A percentile compares a stretch with the other conserved stretches of the same genome.
Evolutionary conservation across 2,113 vertebrate genomes (phyloP).

Genomic region (Megaceryle maxima): DNA sequence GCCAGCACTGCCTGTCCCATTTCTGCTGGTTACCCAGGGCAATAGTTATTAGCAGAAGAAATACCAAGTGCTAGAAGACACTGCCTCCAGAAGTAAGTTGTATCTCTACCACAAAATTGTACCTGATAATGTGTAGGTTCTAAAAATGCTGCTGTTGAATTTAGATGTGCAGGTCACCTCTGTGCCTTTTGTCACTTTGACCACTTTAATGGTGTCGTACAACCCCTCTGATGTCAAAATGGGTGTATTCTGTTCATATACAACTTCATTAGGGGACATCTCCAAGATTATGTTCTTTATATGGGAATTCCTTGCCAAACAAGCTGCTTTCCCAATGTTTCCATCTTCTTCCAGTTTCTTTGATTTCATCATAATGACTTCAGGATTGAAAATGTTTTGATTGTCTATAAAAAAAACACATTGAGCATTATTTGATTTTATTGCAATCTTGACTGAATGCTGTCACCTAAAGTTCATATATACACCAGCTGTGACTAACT

Average conservation of each 20-base stretch:
- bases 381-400: neutral
- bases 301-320: conserved; percentile 59
- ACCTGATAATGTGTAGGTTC: neutral
- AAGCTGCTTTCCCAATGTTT: conserved; percentile 11
- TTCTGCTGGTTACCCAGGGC: neutral
- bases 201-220: conserved; percentile 27
- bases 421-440: neutral
- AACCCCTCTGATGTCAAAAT: neutral
- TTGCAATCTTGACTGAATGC: neutral
- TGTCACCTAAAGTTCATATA: neutral
- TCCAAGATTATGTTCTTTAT: conserved; percentile 27
- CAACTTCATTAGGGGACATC: neutral
- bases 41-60: neutral
- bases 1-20: neutral
- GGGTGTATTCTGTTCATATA: neutral
- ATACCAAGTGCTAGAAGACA: neutral
- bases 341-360: neutral
- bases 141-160: accelerated
- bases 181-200: neutral
- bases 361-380: conserved; percentile 64
- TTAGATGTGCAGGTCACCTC: neutral
- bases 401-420: neutral
- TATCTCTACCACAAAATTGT: neutral
- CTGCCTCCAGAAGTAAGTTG: neutral
- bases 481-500: neutral